Evolutionary conservation across 2,888 invertebrate genomes (phyloP), one percentile per base, ranked within the genome.

Genomic region (Siphlonurus alternatus): DNA sequence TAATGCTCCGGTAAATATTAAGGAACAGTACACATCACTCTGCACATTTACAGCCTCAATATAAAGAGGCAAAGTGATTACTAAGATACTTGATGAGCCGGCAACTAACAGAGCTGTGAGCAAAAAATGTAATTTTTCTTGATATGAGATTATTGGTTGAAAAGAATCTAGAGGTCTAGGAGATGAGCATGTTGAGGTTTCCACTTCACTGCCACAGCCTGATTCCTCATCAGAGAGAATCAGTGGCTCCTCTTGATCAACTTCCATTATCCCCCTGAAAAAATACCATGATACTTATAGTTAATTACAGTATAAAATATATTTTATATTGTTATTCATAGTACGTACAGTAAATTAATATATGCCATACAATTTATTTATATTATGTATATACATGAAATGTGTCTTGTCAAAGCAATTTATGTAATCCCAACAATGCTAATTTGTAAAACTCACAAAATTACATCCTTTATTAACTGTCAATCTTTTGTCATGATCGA

Each of bases 31-130:
- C 59, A 74, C 74, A 68, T 73, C 76, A 59, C 76, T 74, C 22
- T 72, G 72, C 5, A 69, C 69, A 67, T 71, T 72, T 62, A 75
- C 67, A 66, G 73, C 73, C 68, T 78, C 77, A 63, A 78, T 72
- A 71, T 81, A 82, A 56, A 80, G 72, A 19, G 82, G 82, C 67
- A 80, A 73, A 65, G 77, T 71, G 68, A 81, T 78, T 68, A 81
- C 71, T 25, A 81, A 71, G 38, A 74, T 72, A 63, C 79, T 76
- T 23, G 81, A 75, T 23, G 81, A 78, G 53, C 59, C 25, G 23
- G 59, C 63, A 25, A 63, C 63, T 19, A 38, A 15, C 38, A 38
- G 15, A 38, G 38, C 38, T 10, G 38, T 38, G 38, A 38, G 38
- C 38, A 38, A 38, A 38, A 38, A 38, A 15, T 38, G 38, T 38